Base-by-base conservation (phyloP, 2,797 vertebrate genomes). In the Gadopsis bispinosus region DNA sequence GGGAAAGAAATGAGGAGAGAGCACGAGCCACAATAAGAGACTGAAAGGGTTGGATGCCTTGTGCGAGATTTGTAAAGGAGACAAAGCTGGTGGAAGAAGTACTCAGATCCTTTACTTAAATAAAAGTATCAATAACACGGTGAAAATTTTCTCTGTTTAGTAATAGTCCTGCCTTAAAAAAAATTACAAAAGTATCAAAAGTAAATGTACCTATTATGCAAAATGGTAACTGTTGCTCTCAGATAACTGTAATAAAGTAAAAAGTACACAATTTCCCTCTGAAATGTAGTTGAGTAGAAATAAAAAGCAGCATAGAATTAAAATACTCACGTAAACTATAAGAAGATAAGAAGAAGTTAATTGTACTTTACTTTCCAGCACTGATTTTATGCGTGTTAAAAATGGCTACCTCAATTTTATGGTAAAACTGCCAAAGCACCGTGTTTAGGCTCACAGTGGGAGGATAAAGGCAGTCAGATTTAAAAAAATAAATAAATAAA, bases 1-100 rank as follows among this genome's bases (percentile, higher is more conserved):
- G 26, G 43, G 14, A 55, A 19, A 70, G 14, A 79, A 39, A 80
- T 31, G 3, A 65, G 17, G 16, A 45, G 62, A 54, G 20, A 37
- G 31, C 1, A 4, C 39, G 43, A 56, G 43, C 19, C 7, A 29
- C 17, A 20, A 16, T n/a, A 51, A 37, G 4, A 20, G 37, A 60
- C 19, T 26, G 29, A 61, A 43, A 29, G 7, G 10, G 19, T 29
- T 55, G 9, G 17, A 31, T 8, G 3, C 3, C 6, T 45, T 35
- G 9, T 72, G 31, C n/a, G 16, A 31, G 11, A 55, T 33, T 22
- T 47, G 11, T 29, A 3, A 43, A 12, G n/a, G 51, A 73, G 50
- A 63, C 6, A 2, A 47, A 69, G 9, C 9, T 4, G 14, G 6
- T 13, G 29, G 13, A 33, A 54, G 19, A 59, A 41, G 13, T 35